phyloP scores from a whole-genome alignment of 2,888 invertebrate genomes.

The Cyaniris semiargus region DNA sequence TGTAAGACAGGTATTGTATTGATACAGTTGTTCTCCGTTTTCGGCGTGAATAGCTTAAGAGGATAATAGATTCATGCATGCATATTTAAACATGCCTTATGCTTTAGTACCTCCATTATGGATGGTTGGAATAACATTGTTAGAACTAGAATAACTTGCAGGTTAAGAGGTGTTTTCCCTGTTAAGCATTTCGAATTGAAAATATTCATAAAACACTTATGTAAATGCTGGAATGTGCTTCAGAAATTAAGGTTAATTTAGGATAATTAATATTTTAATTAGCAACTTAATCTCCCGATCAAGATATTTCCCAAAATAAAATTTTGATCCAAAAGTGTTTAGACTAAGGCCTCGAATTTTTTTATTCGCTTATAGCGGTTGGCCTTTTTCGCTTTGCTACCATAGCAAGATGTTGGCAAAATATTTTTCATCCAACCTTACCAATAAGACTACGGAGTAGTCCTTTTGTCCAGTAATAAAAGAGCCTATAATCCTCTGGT shows the following conservation, averaged over 20 bases:
- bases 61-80: slow-evolving; percentile 34
- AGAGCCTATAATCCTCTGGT: background rate
- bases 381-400: background rate
- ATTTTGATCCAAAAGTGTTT: background rate
- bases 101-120: background rate
- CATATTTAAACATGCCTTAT: slow-evolving; percentile 33
- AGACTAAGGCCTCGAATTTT: background rate
- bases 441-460: background rate
- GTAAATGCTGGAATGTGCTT: background rate
- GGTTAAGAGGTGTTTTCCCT: background rate
- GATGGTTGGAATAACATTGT: slow-evolving; percentile 23
- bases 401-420: background rate
- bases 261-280: background rate
- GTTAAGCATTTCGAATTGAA: background rate
- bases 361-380: background rate
- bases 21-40: slow-evolving; percentile 40
- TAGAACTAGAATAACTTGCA: background rate
- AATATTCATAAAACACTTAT: background rate
- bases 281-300: background rate
- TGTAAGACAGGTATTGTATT: slow-evolving; percentile 32
- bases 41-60: slow-evolving; percentile 36
- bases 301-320: background rate
- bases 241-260: background rate
- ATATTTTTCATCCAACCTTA: background rate
- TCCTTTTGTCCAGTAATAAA: background rate